These are phyloP conservation scores for Drosophila lacicola DNA, from an alignment of 2,888 invertebrate species.

Conservation along the genomic window DNA sequence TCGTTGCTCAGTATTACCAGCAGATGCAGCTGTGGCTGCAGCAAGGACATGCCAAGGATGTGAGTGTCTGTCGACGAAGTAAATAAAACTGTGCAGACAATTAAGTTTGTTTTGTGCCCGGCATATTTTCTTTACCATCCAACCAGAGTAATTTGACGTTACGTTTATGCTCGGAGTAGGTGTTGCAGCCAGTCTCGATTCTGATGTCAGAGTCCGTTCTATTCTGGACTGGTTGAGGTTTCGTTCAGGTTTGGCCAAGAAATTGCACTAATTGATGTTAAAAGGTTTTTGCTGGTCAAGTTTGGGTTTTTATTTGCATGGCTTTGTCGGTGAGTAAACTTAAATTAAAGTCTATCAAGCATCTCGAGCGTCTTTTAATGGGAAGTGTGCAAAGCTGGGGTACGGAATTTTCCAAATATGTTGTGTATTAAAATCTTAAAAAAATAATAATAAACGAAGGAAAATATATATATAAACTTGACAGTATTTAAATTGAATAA, in stretches of 20 bases:
- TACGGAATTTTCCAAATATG: neutral
- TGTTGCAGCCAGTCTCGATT: neutral
- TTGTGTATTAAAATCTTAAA: too few species aligned
- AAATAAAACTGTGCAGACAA: conserved; percentile 76
- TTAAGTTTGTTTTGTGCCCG: conserved; percentile 70
- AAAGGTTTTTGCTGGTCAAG: conserved; percentile 38
- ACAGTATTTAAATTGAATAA: too few species aligned
- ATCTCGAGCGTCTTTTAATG: neutral
- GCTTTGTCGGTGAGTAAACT: conserved; percentile 23
- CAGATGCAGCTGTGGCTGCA: conserved; percentile 47
- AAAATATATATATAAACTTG: too few species aligned
- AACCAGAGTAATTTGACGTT: conserved; percentile 50
- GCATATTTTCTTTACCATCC: conserved; percentile 61
- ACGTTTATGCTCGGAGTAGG: conserved; percentile 12
- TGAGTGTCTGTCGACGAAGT: conserved; percentile 49
- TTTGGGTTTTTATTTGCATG: conserved; percentile 11
- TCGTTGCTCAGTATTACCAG: conserved; percentile 72
- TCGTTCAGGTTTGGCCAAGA: conserved; percentile 24
- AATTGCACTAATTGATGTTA: conserved; percentile 55
- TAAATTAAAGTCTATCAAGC: conserved; percentile 15
- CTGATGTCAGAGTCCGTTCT: conserved; percentile 6
- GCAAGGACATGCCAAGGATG: conserved; percentile 64
- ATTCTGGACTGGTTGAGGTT: conserved; percentile 16
- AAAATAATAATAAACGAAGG: too few species aligned
- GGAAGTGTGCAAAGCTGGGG: neutral